Evolutionary conservation across 2,797 vertebrate species (phyloP).

Genomic region (Dryobates pubescens): DNA sequence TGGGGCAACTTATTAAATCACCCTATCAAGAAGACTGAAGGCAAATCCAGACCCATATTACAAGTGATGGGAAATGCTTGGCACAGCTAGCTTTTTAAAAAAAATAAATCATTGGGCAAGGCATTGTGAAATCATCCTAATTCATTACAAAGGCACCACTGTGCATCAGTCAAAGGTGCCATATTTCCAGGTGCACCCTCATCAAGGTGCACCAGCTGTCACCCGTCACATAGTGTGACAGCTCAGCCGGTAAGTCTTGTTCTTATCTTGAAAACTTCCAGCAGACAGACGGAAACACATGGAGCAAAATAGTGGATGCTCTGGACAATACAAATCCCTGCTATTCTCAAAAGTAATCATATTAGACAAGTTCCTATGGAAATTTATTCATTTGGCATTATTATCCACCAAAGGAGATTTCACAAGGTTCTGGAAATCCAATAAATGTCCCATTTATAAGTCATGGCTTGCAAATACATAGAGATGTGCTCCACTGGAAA

Average conservation of each 20-base stretch:
- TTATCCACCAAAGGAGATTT: constrained; percentile 52
- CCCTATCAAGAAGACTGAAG: neutral
- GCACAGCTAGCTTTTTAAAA: neutral
- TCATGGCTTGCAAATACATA: constrained; percentile 52
- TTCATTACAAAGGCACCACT: neutral
- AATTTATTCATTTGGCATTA: constrained; percentile 61
- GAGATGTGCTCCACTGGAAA: constrained; percentile 30
- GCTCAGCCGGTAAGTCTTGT: neutral
- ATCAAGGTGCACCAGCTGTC: neutral
- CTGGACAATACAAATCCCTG: neutral
- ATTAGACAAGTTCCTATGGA: constrained; percentile 51
- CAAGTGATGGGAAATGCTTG: neutral
- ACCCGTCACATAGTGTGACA: neutral
- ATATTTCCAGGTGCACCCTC: neutral
- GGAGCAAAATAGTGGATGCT: neutral
- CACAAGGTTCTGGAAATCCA: constrained; percentile 50
- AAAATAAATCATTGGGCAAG: neutral
- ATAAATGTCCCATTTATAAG: constrained; percentile 63
- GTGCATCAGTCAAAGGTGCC: neutral
- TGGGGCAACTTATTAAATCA: constrained; percentile 17
- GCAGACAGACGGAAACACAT: neutral
- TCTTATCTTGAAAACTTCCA: neutral
- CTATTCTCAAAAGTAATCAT: constrained; percentile 20
- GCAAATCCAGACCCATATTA: constrained; percentile 13
- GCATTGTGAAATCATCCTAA: neutral